phyloP scores from a whole-genome alignment of 2,888 invertebrate species.

The Pilophorus perplexus region DNA sequence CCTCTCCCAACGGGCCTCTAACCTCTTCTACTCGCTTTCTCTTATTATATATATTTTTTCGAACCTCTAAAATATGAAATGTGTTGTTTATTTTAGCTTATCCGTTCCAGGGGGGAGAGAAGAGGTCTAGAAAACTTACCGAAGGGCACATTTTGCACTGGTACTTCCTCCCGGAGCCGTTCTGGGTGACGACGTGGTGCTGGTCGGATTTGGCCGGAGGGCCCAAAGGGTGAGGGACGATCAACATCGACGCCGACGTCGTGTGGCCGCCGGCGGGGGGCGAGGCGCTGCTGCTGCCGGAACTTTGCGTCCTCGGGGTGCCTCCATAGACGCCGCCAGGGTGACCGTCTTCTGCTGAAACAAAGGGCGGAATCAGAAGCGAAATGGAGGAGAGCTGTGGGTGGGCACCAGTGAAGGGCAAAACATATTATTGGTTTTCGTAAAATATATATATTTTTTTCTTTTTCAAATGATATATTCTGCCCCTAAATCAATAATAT shows the following conservation, averaged over 20 bases:
- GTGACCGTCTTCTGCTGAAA: conserved; percentile 45
- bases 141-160: conserved; percentile 97
- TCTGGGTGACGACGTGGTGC: conserved; percentile 53
- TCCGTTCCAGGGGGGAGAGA: no score
- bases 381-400: not conserved
- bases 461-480: not conserved
- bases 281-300: conserved; percentile 55
- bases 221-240: conserved; percentile 81
- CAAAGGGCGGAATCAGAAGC: not conserved
- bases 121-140: no score
- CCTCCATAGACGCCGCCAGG: conserved; percentile 41
- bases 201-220: conserved; percentile 51
- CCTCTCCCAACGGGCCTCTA: no score
- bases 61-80: no score
- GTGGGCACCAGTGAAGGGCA: not conserved
- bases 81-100: no score
- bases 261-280: conserved; percentile 39
- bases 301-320: conserved; percentile 47
- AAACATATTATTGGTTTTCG: not conserved
- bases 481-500: no score
- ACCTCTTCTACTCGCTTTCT: no score
- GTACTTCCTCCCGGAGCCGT: conserved; percentile 66
- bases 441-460: not conserved
- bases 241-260: conserved; percentile 61
- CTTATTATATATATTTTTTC: no score